These are phyloP conservation scores for Acronicta leporina DNA, from an alignment of 2,888 invertebrate genomes.

Conservation along the genomic window DNA sequence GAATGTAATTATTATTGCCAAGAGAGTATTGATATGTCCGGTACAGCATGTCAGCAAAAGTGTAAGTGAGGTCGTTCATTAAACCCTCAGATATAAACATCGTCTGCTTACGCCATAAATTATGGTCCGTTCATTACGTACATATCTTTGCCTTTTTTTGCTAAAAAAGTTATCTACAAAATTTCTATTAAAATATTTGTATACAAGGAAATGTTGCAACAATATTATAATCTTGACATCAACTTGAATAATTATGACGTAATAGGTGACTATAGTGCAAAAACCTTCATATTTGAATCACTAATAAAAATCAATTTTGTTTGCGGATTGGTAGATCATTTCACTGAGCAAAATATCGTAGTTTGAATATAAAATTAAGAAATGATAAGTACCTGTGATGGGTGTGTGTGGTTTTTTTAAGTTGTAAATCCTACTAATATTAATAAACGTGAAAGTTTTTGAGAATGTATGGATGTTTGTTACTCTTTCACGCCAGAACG, in stretches of 20 bases:
- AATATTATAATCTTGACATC: slow-evolving; percentile 23
- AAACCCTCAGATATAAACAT: slow-evolving; percentile 69
- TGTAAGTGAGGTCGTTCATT: slow-evolving; percentile 80
- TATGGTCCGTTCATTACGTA: slow-evolving; percentile 31
- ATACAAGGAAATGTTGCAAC: slow-evolving; percentile 12
- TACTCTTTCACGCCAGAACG: no score
- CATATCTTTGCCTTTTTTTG: slow-evolving; percentile 20
- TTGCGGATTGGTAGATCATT: neutral
- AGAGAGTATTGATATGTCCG: slow-evolving; percentile 81
- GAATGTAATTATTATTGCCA: slow-evolving; percentile 81
- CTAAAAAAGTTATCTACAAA: slow-evolving; percentile 7
- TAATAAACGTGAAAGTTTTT: no score
- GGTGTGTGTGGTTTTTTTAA: no score
- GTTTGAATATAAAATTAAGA: no score
- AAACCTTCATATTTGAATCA: slow-evolving; percentile 1
- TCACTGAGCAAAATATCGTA: no score
- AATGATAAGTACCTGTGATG: no score
- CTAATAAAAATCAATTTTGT: neutral
- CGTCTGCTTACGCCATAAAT: slow-evolving; percentile 51
- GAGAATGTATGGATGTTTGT: no score
- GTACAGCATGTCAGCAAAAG: slow-evolving; percentile 75
- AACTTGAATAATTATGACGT: slow-evolving; percentile 23
- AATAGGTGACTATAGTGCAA: slow-evolving; percentile 21
- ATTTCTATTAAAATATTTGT: slow-evolving; percentile 9
- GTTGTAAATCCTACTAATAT: no score